These are phyloP conservation scores for Ptilorrhoa leucosticta DNA, from an alignment of 2,113 vertebrate genomes.

Conservation along the genomic window DNA sequence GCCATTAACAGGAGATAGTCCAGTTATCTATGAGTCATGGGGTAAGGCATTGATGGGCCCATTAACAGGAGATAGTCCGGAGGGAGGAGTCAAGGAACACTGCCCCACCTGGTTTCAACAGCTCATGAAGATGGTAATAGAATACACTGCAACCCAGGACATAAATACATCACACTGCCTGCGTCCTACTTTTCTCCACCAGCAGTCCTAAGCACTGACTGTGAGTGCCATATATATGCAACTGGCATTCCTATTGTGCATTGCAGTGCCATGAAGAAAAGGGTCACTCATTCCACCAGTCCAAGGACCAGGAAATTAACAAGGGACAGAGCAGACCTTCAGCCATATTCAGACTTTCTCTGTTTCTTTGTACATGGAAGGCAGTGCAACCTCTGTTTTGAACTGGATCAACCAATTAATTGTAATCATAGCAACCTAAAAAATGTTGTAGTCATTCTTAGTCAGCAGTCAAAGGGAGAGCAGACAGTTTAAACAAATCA, in stretches of 20 bases:
- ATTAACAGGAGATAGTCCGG: too few species aligned
- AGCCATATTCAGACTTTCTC: not conserved
- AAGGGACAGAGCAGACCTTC: not conserved
- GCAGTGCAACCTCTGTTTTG: not conserved
- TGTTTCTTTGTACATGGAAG: not conserved
- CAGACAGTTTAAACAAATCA: not conserved
- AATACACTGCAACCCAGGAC: too few species aligned
- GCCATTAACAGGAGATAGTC: too few species aligned
- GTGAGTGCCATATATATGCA: fast-evolving
- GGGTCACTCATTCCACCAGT: not conserved
- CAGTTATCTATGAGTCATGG: too few species aligned
- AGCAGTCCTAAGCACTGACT: not conserved
- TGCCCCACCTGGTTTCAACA: too few species aligned
- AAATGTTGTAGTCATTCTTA: not conserved
- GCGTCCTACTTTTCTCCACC: not conserved
- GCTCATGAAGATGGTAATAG: too few species aligned
- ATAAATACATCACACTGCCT: not conserved
- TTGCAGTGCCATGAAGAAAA: not conserved
- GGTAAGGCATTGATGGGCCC: too few species aligned
- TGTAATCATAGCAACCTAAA: not conserved
- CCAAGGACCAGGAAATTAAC: not conserved
- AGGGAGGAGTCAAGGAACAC: too few species aligned
- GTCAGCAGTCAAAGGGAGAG: not conserved
- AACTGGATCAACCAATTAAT: not conserved
- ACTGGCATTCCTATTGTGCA: not conserved